Percentiles rank a stretch among this genome's conserved stretches.
Conservation (phyloP, 2,113 vertebrate species). For the Malurus melanocephalus region DNA sequence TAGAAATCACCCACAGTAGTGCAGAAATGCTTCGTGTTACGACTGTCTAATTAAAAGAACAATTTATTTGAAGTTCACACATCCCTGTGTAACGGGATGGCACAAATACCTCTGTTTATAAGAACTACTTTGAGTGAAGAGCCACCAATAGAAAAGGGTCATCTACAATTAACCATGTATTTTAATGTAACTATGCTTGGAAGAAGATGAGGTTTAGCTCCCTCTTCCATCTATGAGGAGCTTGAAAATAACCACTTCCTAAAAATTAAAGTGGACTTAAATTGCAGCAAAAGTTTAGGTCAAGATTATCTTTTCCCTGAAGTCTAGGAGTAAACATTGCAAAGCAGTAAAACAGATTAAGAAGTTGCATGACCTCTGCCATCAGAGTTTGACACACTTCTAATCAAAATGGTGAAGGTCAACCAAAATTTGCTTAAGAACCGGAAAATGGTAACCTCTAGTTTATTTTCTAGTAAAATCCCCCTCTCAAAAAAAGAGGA, state of each 20-base stretch:
- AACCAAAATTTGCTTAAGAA: neutral
- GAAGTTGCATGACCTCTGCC: neutral
- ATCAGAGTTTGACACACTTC: neutral
- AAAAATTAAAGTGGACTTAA: neutral
- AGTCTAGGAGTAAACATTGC: neutral
- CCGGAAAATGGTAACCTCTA: neutral
- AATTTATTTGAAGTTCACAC: neutral
- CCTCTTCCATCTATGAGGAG: neutral
- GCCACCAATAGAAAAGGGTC: neutral
- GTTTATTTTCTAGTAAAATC: neutral
- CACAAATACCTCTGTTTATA: neutral
- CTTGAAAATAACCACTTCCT: neutral
- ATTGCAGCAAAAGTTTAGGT: neutral
- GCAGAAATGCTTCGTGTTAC: neutral
- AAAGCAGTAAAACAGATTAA: neutral
- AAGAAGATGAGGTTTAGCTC: neutral
- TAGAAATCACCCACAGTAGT: neutral
- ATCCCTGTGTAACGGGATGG: neutral
- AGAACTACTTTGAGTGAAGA: neutral
- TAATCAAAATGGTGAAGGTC: neutral
- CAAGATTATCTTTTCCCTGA: neutral
- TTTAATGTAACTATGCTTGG: neutral
- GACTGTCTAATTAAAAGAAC: neutral
- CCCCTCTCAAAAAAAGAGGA: too few species aligned
- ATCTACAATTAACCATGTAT: neutral